Conservation (phyloP, 2,113 vertebrate genomes). For the Macrotus californicus region DNA sequence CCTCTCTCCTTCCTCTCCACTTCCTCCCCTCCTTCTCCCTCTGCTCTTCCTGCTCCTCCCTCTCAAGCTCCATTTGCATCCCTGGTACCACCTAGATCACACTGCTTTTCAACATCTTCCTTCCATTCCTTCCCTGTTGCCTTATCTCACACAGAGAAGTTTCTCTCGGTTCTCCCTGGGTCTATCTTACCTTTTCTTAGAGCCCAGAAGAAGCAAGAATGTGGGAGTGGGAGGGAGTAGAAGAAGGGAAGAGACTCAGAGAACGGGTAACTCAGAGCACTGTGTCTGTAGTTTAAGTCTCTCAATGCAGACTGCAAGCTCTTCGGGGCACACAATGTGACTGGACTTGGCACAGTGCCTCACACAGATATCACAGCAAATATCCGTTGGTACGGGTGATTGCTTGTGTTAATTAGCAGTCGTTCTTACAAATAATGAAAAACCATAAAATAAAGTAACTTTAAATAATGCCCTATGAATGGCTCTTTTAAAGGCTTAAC, state of each 20-base stretch:
- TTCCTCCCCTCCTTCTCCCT: not conserved
- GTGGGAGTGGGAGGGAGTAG: not conserved
- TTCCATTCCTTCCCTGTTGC: not conserved
- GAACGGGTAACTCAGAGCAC: not conserved
- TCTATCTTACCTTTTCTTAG: not conserved
- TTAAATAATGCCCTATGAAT: not conserved
- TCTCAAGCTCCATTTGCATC: not conserved
- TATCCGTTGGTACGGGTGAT: not conserved
- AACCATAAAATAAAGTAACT: not conserved
- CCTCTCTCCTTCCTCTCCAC: not conserved
- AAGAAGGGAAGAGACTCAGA: not conserved
- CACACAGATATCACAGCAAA: not conserved
- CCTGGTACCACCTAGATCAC: not conserved
- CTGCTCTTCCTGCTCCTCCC: not conserved
- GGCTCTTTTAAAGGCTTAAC: not conserved
- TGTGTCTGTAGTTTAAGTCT: not conserved
- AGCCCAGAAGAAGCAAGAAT: not conserved
- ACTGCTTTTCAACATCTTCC: fast-evolving
- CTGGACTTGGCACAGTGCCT: not conserved
- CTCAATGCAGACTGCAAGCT: not conserved
- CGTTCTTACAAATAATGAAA: not conserved
- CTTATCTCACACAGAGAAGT: not conserved
- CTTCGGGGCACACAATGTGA: not conserved
- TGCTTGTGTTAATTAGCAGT: not conserved
- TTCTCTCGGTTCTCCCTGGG: not conserved